Evolutionary conservation across 2,113 vertebrate genomes (phyloP).

Genomic region (Tenrec ecaudatus): DNA sequence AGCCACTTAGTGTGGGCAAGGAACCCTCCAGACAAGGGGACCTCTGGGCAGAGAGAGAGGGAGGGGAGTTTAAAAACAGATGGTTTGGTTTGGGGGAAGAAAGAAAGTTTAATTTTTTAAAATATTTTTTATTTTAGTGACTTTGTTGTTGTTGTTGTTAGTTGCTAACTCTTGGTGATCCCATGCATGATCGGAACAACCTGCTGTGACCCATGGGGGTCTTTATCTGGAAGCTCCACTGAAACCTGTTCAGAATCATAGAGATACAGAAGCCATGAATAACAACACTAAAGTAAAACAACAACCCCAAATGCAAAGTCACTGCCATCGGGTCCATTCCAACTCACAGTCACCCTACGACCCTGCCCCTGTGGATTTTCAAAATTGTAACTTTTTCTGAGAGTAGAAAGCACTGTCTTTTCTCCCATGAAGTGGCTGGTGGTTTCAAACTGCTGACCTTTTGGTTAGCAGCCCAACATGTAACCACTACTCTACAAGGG

Average conservation of each 20-base stretch:
- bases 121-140: background rate
- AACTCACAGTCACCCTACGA: too few species aligned
- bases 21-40: background rate
- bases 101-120: background rate
- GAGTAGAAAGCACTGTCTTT: too few species aligned
- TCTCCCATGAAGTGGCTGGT: too few species aligned
- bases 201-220: background rate
- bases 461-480: too few species aligned
- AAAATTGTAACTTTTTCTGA: too few species aligned
- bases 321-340: too few species aligned
- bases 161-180: background rate
- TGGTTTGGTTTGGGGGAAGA: background rate
- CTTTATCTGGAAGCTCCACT: background rate
- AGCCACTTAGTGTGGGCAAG: background rate
- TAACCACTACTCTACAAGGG: too few species aligned
- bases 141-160: background rate
- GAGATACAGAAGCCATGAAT: background rate
- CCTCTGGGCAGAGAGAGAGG: background rate
- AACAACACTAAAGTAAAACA: background rate
- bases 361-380: too few species aligned
- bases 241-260: background rate
- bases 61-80: background rate
- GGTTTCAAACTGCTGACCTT: too few species aligned
- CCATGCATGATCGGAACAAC: background rate
- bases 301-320: too few species aligned